Evolutionary conservation across 2,888 invertebrate genomes (phyloP).

Genomic region (Hedychridium roseum): DNA sequence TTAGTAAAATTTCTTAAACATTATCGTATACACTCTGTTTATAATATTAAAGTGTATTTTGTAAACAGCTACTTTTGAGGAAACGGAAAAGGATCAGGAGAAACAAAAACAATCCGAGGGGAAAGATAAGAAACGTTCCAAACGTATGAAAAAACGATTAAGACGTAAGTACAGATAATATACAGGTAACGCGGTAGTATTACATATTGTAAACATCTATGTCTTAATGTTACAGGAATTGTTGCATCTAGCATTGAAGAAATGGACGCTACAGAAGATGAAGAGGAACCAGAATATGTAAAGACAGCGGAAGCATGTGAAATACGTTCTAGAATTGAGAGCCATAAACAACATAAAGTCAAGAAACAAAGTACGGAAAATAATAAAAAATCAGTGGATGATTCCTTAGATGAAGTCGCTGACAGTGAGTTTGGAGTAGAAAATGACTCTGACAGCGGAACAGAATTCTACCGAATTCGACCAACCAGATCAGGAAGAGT

Average conservation of each 20-base stretch:
- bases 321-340: constrained; percentile 5
- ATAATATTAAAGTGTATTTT: constrained; percentile 11
- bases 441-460: constrained; percentile 44
- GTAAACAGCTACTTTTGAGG: constrained; percentile 43
- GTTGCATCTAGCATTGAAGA: constrained; percentile 56
- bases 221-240: constrained; percentile 30
- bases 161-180: constrained; percentile 25
- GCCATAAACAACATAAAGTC: not conserved
- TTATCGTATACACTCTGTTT: too few species aligned
- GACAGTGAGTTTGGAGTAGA: constrained; percentile 32
- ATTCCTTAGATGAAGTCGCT: too few species aligned
- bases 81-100: constrained; percentile 32
- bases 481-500: constrained; percentile 64
- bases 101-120: constrained; percentile 28
- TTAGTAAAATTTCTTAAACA: too few species aligned
- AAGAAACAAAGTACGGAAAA: constrained; percentile 7
- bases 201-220: not conserved
- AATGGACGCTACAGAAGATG: constrained; percentile 34
- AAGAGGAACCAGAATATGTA: constrained; percentile 20
- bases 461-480: constrained; percentile 53
- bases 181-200: not conserved
- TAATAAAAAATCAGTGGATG: constrained; percentile 13
- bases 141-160: constrained; percentile 21
- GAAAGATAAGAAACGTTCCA: constrained; percentile 17
- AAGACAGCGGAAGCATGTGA: not conserved